These are phyloP conservation scores for Epicauta chinensis DNA, from an alignment of 1,140 invertebrate genomes.

Conservation along the genomic window DNA sequence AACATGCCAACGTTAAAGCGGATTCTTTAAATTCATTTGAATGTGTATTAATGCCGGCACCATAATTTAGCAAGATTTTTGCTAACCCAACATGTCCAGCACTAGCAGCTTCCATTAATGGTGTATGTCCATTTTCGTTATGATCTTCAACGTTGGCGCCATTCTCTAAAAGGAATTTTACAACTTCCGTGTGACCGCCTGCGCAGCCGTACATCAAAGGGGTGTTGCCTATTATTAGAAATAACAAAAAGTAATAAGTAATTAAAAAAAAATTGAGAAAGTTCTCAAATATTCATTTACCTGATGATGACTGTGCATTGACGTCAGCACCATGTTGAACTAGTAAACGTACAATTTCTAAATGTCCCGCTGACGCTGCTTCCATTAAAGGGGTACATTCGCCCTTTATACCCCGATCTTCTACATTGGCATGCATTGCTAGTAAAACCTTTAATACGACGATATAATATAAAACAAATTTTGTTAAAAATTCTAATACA, in stretches of 20 bases:
- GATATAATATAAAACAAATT: too few species aligned
- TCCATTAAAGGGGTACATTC: constrained; percentile 98
- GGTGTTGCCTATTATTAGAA: constrained; percentile 59
- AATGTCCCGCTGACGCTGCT: constrained; percentile 88
- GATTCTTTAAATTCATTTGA: constrained; percentile 98
- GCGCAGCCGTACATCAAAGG: constrained; percentile 98
- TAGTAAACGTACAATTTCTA: constrained; percentile 88
- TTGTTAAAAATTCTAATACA: constrained; percentile 11
- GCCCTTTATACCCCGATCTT: constrained; percentile 86
- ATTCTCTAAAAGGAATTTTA: constrained; percentile 78
- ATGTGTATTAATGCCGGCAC: constrained; percentile 96
- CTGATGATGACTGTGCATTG: constrained; percentile 92
- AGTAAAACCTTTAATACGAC: constrained; percentile 67
- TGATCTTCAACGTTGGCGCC: constrained; percentile 97
- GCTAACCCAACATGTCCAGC: constrained; percentile 94
- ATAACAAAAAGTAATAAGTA: too few species aligned
- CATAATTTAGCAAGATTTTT: constrained; percentile 84
- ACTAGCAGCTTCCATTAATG: constrained; percentile 97
- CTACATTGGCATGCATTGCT: constrained; percentile 95
- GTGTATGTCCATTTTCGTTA: constrained; percentile 98
- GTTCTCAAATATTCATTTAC: constrained; percentile 50
- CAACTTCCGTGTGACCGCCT: constrained; percentile 90
- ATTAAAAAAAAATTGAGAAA: too few species aligned
- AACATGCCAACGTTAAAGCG: constrained; percentile 92
- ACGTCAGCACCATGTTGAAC: constrained; percentile 91